These are phyloP conservation scores for Homalodisca vitripennis DNA, from an alignment of 1,140 invertebrate species.

Conservation along the genomic window DNA sequence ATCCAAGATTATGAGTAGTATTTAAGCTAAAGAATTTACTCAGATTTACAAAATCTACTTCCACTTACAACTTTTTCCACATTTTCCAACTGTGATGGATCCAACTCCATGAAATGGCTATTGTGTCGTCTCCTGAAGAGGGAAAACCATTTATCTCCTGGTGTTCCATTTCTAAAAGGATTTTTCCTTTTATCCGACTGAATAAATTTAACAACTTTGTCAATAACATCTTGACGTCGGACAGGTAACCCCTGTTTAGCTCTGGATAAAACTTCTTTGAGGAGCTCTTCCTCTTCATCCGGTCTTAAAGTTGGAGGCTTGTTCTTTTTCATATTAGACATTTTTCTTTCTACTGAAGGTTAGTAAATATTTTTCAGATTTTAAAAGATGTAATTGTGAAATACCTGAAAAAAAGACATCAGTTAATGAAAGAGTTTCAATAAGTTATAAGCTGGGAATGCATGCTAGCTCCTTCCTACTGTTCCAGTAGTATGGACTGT, in stretches of 20 bases:
- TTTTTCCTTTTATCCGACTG: slow-evolving; percentile 8
- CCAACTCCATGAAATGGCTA: background rate
- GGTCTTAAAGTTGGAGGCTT: background rate
- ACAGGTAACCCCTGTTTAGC: background rate
- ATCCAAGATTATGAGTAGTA: too few relatives aligned
- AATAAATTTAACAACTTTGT: background rate
- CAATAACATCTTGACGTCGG: background rate
- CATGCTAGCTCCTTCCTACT: too few relatives aligned
- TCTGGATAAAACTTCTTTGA: background rate
- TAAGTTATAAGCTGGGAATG: too few relatives aligned
- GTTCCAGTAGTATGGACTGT: too few relatives aligned
- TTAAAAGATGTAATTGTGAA: too few relatives aligned
- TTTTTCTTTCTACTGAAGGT: too few relatives aligned
- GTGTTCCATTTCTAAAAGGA: slow-evolving; percentile 6
- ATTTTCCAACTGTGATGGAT: background rate
- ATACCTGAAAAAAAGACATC: too few relatives aligned
- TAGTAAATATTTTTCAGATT: too few relatives aligned
- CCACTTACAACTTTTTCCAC: slow-evolving; percentile 6
- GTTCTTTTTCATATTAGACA: background rate
- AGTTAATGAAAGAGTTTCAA: too few relatives aligned
- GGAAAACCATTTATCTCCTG: slow-evolving; percentile 16
- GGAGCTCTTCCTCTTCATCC: slow-evolving; percentile 1
- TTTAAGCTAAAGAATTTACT: too few relatives aligned
- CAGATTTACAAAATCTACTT: too few relatives aligned
- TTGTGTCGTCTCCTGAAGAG: slow-evolving; percentile 10